These are phyloP conservation scores for Axea sp. DNA, from an alignment of 2,888 invertebrate species.

Conservation along the genomic window DNA sequence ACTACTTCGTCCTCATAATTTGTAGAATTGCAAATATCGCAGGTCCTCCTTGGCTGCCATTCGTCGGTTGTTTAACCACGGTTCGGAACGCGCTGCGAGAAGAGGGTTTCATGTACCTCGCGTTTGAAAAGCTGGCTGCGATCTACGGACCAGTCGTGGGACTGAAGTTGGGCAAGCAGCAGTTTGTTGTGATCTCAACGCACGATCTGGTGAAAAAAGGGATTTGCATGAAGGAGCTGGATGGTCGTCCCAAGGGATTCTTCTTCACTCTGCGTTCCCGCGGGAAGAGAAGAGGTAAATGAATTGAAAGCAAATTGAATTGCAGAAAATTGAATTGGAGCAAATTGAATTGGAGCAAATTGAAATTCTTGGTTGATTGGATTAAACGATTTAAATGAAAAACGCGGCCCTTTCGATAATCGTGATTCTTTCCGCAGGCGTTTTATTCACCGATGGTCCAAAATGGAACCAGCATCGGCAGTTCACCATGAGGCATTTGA, in stretches of 20 bases:
- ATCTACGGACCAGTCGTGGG: conserved; percentile 85
- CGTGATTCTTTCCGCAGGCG: too few species aligned
- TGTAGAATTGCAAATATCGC: conserved; percentile 17
- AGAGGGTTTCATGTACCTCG: conserved; percentile 82
- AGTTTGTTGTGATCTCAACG: conserved; percentile 83
- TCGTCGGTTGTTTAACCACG: conserved; percentile 80
- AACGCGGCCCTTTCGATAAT: too few species aligned
- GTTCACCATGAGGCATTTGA: conserved; percentile 84
- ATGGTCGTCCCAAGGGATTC: conserved; percentile 86
- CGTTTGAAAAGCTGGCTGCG: conserved; percentile 82
- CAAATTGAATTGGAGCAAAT: too few species aligned
- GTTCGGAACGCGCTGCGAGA: conserved; percentile 77
- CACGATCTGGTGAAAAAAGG: conserved; percentile 83
- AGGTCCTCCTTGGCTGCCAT: conserved; percentile 82
- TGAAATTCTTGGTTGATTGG: too few species aligned
- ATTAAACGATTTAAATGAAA: too few species aligned
- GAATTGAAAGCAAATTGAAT: too few species aligned
- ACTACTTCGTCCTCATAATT: too few species aligned
- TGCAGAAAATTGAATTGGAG: too few species aligned
- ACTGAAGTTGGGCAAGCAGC: conserved; percentile 83
- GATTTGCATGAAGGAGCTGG: conserved; percentile 83
- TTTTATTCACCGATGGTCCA: conserved; percentile 85
- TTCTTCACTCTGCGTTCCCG: conserved; percentile 85
- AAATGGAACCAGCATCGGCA: conserved; percentile 85
- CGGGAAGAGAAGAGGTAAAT: conserved; percentile 83